Conservation (phyloP, 2,797 vertebrate species). For the Sardinella longiceps region DNA sequence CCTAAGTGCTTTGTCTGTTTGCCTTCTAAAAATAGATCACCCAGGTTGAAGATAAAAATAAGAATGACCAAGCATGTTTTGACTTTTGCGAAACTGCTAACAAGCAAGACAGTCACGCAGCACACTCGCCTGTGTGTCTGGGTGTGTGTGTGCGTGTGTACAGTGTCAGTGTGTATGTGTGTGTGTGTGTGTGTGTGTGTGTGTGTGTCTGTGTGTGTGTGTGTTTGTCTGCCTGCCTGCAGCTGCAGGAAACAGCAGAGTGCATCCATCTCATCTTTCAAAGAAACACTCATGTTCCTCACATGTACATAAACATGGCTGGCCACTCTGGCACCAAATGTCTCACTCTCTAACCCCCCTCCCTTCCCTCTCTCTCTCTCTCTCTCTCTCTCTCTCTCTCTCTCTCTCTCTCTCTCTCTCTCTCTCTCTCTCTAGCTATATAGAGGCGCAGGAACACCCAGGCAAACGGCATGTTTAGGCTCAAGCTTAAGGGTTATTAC, state of each 20-base stretch:
- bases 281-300: conserved; percentile 23
- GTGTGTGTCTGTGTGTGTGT: not conserved
- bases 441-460: not conserved
- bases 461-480: not conserved
- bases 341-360: not conserved
- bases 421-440: too few species aligned
- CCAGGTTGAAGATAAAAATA: conserved; percentile 12
- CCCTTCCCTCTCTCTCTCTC: not conserved
- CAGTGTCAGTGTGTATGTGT: not conserved
- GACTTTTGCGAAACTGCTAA: conserved; percentile 14
- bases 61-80: conserved; percentile 1
- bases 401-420: not conserved
- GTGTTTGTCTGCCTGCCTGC: not conserved
- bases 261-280: conserved; percentile 19
- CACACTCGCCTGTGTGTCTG: not conserved
- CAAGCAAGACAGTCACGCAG: not conserved
- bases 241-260: conserved; percentile 13
- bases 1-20: conserved; percentile 8
- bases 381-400: not conserved
- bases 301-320: not conserved
- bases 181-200: not conserved
- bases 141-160: not conserved
- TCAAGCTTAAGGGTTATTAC: not conserved
- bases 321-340: not conserved
- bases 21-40: conserved; percentile 1